Conservation (phyloP, 2,797 vertebrate species). For the Scyliorhinus canicula region DNA sequence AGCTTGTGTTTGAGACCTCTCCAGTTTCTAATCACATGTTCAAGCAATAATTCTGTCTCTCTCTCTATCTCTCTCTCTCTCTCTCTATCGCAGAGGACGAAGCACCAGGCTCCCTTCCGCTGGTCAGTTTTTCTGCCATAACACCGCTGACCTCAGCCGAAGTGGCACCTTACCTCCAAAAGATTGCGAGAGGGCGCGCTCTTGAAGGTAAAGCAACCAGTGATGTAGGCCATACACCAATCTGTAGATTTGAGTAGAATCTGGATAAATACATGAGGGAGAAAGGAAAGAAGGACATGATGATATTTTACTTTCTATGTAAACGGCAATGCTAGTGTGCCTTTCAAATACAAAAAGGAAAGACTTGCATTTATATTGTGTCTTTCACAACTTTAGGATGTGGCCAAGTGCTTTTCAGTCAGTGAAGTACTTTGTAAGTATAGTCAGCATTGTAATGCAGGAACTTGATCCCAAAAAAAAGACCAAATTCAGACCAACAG, state of each 20-base stretch:
- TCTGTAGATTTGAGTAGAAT: no score
- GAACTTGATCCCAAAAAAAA: neutral
- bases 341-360: neutral
- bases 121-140: slow-evolving; percentile 82
- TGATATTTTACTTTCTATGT: neutral
- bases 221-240: neutral
- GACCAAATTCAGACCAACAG: neutral
- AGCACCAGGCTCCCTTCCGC: slow-evolving; percentile 75
- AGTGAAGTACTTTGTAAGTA: neutral
- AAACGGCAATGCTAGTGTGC: neutral
- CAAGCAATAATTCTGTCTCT: neutral
- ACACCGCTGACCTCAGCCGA: slow-evolving; percentile 75
- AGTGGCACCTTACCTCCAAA: slow-evolving; percentile 84
- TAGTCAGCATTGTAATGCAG: neutral
- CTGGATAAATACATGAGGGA: neutral
- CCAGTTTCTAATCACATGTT: neutral
- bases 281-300: neutral
- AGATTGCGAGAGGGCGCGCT: slow-evolving; percentile 81
- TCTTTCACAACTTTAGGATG: neutral
- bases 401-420: no score
- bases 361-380: neutral
- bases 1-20: neutral
- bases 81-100: slow-evolving; percentile 60
- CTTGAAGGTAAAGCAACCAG: slow-evolving; percentile 74
- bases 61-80: no score